Percentiles rank a stretch among this genome's conserved stretches.
Conservation (phyloP, 2,113 vertebrate species). For the Phrynosoma blainvillii region DNA sequence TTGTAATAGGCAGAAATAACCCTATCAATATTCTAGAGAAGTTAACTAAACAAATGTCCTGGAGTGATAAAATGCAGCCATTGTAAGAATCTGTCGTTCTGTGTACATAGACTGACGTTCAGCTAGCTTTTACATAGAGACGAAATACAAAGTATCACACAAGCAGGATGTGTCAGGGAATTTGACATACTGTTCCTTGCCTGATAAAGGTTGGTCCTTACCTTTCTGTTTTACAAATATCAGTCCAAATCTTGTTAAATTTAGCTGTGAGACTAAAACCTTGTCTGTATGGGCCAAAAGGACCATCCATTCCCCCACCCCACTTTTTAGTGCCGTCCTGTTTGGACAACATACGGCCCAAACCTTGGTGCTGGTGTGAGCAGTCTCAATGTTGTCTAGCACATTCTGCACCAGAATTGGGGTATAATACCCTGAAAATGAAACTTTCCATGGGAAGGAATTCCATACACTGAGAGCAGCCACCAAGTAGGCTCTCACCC, state of each 20-base stretch:
- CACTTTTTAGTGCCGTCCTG: no score
- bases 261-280: not conserved
- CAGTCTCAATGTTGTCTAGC: no score
- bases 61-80: slow-evolving; percentile 64
- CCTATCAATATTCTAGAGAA: slow-evolving; percentile 72
- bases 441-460: not conserved
- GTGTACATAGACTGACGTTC: slow-evolving; percentile 60
- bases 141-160: slow-evolving; percentile 52
- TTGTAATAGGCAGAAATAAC: slow-evolving; percentile 62
- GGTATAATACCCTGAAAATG: not conserved
- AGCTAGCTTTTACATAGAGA: slow-evolving; percentile 53
- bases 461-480: not conserved
- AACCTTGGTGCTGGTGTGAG: no score
- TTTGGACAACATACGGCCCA: no score
- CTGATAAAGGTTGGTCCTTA: slow-evolving; percentile 49
- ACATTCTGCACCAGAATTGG: no score
- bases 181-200: slow-evolving; percentile 43
- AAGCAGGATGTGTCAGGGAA: slow-evolving; percentile 68
- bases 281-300: no score
- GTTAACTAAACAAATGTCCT: slow-evolving; percentile 67
- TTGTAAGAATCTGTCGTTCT: slow-evolving; percentile 62
- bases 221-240: slow-evolving; percentile 29
- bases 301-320: no score
- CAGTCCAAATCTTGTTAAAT: not conserved
- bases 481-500: not conserved